Evolutionary conservation across 2,888 invertebrate species (phyloP).

Genomic region (Drosophila algonquin): DNA sequence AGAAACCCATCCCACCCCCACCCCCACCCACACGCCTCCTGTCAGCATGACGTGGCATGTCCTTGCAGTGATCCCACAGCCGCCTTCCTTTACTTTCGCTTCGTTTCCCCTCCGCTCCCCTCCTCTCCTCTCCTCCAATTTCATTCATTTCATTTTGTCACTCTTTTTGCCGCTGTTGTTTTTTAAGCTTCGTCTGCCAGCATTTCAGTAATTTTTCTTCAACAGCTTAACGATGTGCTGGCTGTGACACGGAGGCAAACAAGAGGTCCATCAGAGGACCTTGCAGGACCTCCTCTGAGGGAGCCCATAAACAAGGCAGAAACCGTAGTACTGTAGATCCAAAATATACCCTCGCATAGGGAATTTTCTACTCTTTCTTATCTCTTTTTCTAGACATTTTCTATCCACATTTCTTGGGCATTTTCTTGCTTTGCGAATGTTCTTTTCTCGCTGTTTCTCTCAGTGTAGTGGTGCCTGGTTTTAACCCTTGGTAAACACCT

Average conservation of each 20-base stretch:
- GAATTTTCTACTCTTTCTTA: too few species aligned
- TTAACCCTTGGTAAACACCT: background rate
- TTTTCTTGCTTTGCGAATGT: background rate
- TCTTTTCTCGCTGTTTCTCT: background rate
- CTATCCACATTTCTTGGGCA: background rate
- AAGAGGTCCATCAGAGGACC: too few species aligned
- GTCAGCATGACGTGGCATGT: slow-evolving; percentile 47
- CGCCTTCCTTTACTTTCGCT: background rate
- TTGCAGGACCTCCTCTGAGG: too few species aligned
- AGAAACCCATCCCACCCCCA: slow-evolving; percentile 5
- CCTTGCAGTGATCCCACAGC: slow-evolving; percentile 43
- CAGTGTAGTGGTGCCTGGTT: background rate
- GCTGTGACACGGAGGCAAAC: background rate
- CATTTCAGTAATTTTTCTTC: slow-evolving; percentile 43
- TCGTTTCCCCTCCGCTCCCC: slow-evolving; percentile 10
- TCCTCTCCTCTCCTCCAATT: slow-evolving; percentile 12
- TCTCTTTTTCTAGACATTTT: too few species aligned
- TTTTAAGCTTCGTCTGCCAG: slow-evolving; percentile 39
- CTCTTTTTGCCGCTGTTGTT: background rate
- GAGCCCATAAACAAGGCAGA: too few species aligned
- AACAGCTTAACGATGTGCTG: slow-evolving; percentile 33
- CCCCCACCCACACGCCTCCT: slow-evolving; percentile 5
- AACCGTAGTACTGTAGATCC: too few species aligned
- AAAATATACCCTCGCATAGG: too few species aligned
- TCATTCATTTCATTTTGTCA: slow-evolving; percentile 35